Evolutionary conservation across 2,888 invertebrate genomes (phyloP), one percentile per base, ranked within the genome.

Genomic region (Chloromyia formosa): DNA sequence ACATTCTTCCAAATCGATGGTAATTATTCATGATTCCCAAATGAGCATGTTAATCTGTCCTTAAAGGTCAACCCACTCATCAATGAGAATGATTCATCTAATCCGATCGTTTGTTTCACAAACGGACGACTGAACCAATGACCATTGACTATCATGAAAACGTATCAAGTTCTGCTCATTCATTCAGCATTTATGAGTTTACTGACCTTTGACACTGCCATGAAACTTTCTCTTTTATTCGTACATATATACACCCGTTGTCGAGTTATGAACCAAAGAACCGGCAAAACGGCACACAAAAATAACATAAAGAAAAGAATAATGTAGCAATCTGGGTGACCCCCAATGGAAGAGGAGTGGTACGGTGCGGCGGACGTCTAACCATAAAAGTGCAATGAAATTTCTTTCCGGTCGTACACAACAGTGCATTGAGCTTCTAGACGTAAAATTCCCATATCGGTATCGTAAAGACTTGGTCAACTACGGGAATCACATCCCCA

Each of bases 141-240:
- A 62, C 62, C 62, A 62, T 1, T 69, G 68, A 69, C 54, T 54
- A 69, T 54, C 68, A 54, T 53, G 14, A 49, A 45, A 56, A 40
- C 40, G 22, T 42, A 66, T 66, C 45, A 66, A 49, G 49, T 62
- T 45, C 20, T 66, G 16, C 18, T 49, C 66, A 66, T 71, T 58
- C 20, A 58, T 56, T 71, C 56, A 56, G 58, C 71, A 71, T 22
- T 71, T 71, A 71, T 58, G 20, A 71, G 71, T 71, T 71, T 56
- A 58, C 71, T 71, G 71, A 71, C 71, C 71, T 71, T 58, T 58
- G 71, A 58, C 56, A 42, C 56, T 53, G 42, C 71, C 66, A 58
- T 35, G 71, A 58, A 71, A 58, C 71, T 71, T 71, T 71, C 71
- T 71, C 71, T 58, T 71, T 71, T 58, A 35, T 35, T 35, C 27